Evolutionary conservation across 1,140 invertebrate genomes (phyloP).

Genomic region (Camponotus pennsylvanicus): DNA sequence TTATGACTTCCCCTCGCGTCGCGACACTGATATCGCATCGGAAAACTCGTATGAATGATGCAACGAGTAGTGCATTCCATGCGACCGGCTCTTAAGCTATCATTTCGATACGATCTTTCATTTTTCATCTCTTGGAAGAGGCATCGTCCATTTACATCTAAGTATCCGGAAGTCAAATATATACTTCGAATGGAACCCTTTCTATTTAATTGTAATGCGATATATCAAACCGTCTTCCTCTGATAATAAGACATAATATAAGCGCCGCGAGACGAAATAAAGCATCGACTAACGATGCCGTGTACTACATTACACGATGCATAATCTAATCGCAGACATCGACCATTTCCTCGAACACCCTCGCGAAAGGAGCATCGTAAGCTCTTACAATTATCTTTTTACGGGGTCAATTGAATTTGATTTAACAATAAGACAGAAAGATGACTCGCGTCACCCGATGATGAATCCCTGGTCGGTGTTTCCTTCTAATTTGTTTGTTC

Average conservation of each 20-base stretch:
- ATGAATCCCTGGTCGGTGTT: not conserved
- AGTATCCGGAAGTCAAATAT: not conserved
- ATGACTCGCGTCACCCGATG: not conserved
- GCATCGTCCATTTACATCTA: conserved; percentile 10
- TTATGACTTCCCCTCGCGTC: conserved; percentile 68
- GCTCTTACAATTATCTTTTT: conserved; percentile 49
- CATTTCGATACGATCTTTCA: conserved; percentile 36
- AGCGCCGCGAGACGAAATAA: conserved; percentile 30
- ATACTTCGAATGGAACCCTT: not conserved
- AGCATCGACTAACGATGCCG: not conserved
- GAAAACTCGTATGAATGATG: conserved; percentile 38
- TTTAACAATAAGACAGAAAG: conserved; percentile 24
- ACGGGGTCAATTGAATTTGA: conserved; percentile 54
- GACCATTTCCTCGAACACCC: conserved; percentile 28
- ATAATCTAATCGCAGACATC: conserved; percentile 36
- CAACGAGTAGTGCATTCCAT: not conserved
- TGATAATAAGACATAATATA: conserved; percentile 23
- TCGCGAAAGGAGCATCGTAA: conserved; percentile 19
- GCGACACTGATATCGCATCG: not conserved
- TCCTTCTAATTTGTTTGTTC: not conserved
- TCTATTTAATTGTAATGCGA: not conserved
- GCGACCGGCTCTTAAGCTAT: conserved; percentile 6
- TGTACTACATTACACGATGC: not conserved
- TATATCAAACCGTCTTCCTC: not conserved
- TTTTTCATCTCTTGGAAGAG: not conserved